Conservation (phyloP, 1,140 invertebrate species). For the Drosophila kanapiae region DNA sequence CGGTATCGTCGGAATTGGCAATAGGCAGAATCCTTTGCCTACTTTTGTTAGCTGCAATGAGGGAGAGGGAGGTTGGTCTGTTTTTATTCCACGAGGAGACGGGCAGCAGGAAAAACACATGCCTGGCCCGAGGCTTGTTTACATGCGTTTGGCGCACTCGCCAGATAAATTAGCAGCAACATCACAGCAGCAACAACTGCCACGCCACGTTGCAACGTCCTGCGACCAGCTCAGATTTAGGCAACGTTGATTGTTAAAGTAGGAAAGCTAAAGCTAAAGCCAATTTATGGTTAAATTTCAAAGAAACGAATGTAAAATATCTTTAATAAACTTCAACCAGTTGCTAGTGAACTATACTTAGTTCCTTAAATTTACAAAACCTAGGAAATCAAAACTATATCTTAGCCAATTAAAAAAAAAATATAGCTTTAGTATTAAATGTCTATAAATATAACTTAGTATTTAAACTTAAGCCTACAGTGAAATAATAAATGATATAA, state of each 20-base stretch:
- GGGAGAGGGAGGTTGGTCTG: neutral
- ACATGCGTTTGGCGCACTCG: constrained; percentile 77
- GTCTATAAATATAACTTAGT: no score
- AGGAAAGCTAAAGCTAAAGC: neutral
- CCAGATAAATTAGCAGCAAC: constrained; percentile 77
- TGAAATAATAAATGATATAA: no score
- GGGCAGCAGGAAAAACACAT: constrained; percentile 30
- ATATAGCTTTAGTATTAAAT: no score
- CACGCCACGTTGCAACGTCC: constrained; percentile 13
- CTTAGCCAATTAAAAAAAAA: no score
- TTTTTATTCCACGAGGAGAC: neutral
- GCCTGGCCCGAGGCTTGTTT: constrained; percentile 61
- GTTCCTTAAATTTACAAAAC: no score
- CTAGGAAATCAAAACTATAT: no score
- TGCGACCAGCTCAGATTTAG: constrained; percentile 27
- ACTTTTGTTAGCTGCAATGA: constrained; percentile 56
- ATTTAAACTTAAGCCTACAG: no score
- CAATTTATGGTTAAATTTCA: no score
- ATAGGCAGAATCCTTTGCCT: constrained; percentile 60
- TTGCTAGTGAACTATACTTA: no score
- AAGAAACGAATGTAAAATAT: no score
- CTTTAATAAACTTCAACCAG: no score
- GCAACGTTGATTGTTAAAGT: constrained; percentile 30
- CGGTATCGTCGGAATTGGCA: constrained; percentile 7
- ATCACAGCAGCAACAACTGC: constrained; percentile 18